Base-by-base conservation (phyloP, 2,797 vertebrate species). In the Halcyon leucocephala region DNA sequence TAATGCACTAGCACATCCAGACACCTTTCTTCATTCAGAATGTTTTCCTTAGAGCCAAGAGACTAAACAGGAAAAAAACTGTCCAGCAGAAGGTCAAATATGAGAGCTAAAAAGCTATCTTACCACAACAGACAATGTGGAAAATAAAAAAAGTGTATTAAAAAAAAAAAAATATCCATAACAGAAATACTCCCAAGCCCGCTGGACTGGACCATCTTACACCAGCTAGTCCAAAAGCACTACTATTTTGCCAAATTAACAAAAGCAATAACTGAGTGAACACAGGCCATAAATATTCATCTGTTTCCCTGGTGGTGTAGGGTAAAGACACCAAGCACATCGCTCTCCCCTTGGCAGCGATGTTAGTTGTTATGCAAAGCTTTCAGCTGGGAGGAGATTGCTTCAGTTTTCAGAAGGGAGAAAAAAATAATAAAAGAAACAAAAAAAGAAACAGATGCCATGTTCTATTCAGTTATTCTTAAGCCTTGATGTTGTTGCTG, bases 51-150 rank as follows among this genome's bases (percentile, higher is more conserved):
- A 51, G n/a, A 95, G 92, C 91, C 95, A 93, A 93, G 94, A 96
- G 88, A 81, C 93, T 91, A 76, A 94, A 95, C 91, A 96, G 85
- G 72, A 95, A 93, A 86, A 86, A 89, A 91, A 44, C 4, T 58
- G 2, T 58, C 87, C 29, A 67, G 80, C 81, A 82, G 62, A 94
- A 92, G 70, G 70, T 90, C 57, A 85, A 79, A 90, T 19, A 77
- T 12, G 61, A 89, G 46, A 85, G 73, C 72, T 92, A 52, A 83
- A 78, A 95, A 88, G 78, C 85, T 55, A 74, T 74, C 81, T 94
- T 89, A 64, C 46, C 86, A 70, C 67, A 83, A 89, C 66, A 86
- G 76, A 72, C 80, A 94, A 61, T 28, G 33, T 54, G 60, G 88
- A 78, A 92, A 93, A 82, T 26, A 35, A 51, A 65, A 51, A 79